Evolutionary conservation across 2,797 vertebrate species (phyloP).

Genomic region (Emys orbicularis): DNA sequence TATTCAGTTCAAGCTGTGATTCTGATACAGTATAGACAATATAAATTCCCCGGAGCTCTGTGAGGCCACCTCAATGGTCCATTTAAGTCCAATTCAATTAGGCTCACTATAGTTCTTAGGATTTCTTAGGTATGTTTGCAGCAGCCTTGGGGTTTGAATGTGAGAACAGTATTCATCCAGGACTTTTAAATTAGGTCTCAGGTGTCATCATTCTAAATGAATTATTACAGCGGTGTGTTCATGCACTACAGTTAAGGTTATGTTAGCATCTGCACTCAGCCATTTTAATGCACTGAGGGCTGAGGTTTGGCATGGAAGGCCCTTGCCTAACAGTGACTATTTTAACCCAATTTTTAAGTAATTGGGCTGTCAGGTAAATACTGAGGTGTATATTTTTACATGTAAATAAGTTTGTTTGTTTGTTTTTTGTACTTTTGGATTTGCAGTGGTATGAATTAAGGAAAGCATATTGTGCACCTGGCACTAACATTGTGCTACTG

Average conservation of each 20-base stretch:
- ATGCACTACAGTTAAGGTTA: constrained; percentile 83
- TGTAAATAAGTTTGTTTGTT: constrained; percentile 35
- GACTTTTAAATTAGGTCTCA: constrained; percentile 89
- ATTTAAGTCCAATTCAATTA: constrained; percentile 89
- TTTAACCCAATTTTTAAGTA: constrained; percentile 78
- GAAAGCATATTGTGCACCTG: fast-evolving
- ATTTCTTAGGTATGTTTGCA: constrained; percentile 85
- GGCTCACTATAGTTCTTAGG: constrained; percentile 86
- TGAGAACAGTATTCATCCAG: constrained; percentile 86
- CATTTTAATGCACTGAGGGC: constrained; percentile 78
- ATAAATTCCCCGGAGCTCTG: constrained; percentile 84
- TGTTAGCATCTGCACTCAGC: constrained; percentile 82
- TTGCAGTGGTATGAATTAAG: background rate
- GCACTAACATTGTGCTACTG: background rate
- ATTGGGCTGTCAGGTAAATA: constrained; percentile 64
- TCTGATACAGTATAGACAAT: constrained; percentile 88
- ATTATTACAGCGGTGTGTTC: constrained; percentile 86
- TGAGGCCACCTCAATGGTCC: constrained; percentile 86
- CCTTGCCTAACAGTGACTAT: constrained; percentile 74
- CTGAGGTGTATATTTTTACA: constrained; percentile 36
- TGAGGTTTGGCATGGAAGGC: constrained; percentile 76
- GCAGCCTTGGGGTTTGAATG: constrained; percentile 86
- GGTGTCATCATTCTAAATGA: constrained; percentile 88
- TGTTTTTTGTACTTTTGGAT: constrained; percentile 40
- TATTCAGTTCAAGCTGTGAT: constrained; percentile 88